Evolutionary conservation across 2,113 vertebrate genomes (phyloP).

Genomic region (Murina feae): DNA sequence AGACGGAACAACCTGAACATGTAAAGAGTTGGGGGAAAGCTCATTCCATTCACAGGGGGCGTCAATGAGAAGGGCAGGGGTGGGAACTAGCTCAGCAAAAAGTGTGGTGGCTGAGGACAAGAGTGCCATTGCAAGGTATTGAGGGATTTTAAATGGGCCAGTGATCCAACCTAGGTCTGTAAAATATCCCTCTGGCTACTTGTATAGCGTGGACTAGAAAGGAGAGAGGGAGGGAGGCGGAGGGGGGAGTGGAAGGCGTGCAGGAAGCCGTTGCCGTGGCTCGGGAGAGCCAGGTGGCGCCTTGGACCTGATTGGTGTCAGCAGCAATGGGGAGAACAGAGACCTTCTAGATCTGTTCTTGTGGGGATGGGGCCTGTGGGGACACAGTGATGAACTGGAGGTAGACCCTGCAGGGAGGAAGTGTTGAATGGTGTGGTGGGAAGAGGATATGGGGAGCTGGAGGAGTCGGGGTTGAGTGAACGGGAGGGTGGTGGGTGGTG

Average conservation of each 20-base stretch:
- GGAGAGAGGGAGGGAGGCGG: background rate
- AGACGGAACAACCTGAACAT: rapidly evolving
- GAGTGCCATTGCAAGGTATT: rapidly evolving
- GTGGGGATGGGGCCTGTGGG: background rate
- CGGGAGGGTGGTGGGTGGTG: rapidly evolving
- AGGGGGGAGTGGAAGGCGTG: rapidly evolving
- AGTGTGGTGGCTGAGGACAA: rapidly evolving
- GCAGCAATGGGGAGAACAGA: background rate
- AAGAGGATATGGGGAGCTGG: no score
- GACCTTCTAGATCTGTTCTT: background rate
- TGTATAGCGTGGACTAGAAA: rapidly evolving
- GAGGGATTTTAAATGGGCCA: background rate
- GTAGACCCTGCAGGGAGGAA: rapidly evolving
- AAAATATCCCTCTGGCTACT: no score
- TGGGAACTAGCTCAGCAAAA: background rate
- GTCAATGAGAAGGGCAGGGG: rapidly evolving
- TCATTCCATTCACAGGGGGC: background rate
- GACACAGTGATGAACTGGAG: rapidly evolving
- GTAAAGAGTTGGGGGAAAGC: background rate
- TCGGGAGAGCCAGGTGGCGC: rapidly evolving
- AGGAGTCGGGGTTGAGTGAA: background rate
- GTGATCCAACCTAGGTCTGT: background rate
- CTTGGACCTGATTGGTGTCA: rapidly evolving
- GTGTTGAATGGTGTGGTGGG: rapidly evolving
- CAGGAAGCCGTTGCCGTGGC: rapidly evolving